A percentile compares a stretch with the other conserved stretches of the same genome.
phyloP scores from a whole-genome alignment of 2,888 invertebrate genomes.

The Troides oblongomaculatus region DNA sequence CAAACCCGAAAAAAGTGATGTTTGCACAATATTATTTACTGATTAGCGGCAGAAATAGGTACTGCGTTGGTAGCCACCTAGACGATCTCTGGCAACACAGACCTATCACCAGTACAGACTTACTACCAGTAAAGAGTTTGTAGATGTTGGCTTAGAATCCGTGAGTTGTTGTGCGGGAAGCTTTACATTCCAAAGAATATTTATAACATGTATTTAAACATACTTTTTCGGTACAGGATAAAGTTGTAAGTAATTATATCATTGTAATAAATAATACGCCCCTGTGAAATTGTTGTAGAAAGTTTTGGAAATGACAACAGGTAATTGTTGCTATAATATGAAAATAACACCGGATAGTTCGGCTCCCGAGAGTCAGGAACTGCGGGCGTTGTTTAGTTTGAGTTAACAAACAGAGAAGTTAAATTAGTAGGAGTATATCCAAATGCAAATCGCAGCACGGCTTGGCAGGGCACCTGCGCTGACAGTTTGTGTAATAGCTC shows the following conservation, averaged over 20 bases:
- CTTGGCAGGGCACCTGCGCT: conserved; percentile 66
- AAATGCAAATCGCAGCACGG: conserved; percentile 61
- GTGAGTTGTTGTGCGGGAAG: too few relatives aligned
- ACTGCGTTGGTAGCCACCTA: too few relatives aligned
- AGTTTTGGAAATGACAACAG: conserved; percentile 35
- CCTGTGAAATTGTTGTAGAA: conserved; percentile 10
- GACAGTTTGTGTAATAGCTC: conserved; percentile 75
- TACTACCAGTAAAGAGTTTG: too few relatives aligned
- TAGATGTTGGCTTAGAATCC: too few relatives aligned
- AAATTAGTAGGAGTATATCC: conserved; percentile 71
- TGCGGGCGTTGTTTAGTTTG: conserved; percentile 60
- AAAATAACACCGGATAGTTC: conserved; percentile 36
- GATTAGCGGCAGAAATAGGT: too few relatives aligned
- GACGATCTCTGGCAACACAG: too few relatives aligned
- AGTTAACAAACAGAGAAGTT: conserved; percentile 66
- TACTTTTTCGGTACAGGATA: too few relatives aligned
- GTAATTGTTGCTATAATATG: conserved; percentile 33
- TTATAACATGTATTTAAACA: too few relatives aligned
- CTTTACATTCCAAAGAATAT: too few relatives aligned
- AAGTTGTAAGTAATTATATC: not conserved
- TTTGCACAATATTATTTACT: too few relatives aligned
- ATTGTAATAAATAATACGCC: not conserved
- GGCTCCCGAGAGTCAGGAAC: conserved; percentile 43
- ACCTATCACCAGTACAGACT: too few relatives aligned
- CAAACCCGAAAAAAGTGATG: too few relatives aligned